phyloP scores from a whole-genome alignment of 1,140 invertebrate species.

The Drosophila burlai region DNA sequence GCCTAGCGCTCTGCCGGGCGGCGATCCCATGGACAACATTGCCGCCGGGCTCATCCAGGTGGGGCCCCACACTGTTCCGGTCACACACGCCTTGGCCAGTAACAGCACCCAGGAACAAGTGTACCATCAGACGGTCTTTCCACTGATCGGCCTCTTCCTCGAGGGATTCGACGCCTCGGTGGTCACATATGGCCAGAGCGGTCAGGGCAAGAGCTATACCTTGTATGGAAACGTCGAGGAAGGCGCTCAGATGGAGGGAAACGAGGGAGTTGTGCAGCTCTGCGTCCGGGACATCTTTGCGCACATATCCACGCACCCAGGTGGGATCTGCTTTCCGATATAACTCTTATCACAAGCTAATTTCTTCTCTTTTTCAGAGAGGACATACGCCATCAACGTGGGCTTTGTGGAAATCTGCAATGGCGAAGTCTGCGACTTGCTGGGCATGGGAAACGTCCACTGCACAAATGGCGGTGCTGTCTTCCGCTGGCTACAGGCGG shows the following conservation, averaged over 20 bases:
- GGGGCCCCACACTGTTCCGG: conserved; percentile 76
- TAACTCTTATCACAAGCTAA: neutral
- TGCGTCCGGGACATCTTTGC: conserved; percentile 91
- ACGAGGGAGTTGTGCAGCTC: conserved; percentile 91
- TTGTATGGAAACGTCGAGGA: conserved; percentile 91
- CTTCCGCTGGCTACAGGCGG: conserved; percentile 86
- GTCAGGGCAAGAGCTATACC: conserved; percentile 92
- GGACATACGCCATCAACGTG: conserved; percentile 88
- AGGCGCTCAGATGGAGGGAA: conserved; percentile 89
- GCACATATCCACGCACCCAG: conserved; percentile 87
- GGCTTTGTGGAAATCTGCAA: conserved; percentile 89
- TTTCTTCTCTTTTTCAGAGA: conserved; percentile 70
- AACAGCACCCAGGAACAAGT: conserved; percentile 85
- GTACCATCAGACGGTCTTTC: conserved; percentile 85
- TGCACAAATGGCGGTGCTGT: conserved; percentile 87
- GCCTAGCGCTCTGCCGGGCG: conserved; percentile 68
- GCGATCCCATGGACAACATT: conserved; percentile 65
- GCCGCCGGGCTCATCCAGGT: conserved; percentile 78
- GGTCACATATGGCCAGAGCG: conserved; percentile 91
- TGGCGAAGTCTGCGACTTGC: conserved; percentile 86
- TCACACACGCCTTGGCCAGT: conserved; percentile 84
- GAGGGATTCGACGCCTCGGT: conserved; percentile 91
- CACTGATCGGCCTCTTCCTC: conserved; percentile 88
- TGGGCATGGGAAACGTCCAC: conserved; percentile 86
- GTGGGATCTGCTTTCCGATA: conserved; percentile 15